Evolutionary conservation across 1,140 invertebrate species (phyloP).

Genomic region (Varroa destructor): DNA sequence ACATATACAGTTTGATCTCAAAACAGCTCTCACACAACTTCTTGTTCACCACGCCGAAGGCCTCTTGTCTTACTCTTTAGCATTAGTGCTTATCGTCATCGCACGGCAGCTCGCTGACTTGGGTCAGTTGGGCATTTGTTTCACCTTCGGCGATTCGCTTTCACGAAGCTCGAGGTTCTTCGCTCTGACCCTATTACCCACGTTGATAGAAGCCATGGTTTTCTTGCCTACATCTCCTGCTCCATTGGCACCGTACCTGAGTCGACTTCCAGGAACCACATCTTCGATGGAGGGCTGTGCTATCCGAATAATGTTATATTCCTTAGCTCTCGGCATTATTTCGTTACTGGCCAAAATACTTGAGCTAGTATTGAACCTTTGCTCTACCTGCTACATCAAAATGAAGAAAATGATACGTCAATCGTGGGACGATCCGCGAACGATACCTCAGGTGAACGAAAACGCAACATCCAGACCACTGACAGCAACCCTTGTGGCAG

Average conservation of each 20-base stretch:
- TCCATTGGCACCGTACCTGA: constrained; percentile 10
- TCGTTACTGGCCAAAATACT: constrained; percentile 14
- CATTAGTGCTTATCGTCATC: constrained; percentile 7
- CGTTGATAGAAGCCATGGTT: not conserved
- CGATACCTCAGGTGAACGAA: constrained; percentile 1
- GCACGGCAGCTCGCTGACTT: constrained; percentile 6
- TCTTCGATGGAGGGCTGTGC: not conserved
- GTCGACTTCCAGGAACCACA: not conserved
- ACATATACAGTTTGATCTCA: not conserved
- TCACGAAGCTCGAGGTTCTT: not conserved
- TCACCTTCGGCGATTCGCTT: constrained; percentile 7
- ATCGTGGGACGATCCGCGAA: constrained; percentile 9
- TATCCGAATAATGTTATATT: not conserved
- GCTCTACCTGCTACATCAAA: not conserved
- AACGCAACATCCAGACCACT: not conserved
- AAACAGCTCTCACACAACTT: not conserved
- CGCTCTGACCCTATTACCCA: not conserved
- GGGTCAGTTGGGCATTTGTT: not conserved
- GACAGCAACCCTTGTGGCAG: not conserved
- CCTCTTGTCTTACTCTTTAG: constrained; percentile 5
- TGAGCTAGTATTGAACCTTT: not conserved
- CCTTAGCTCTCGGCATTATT: constrained; percentile 3
- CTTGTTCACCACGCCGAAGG: constrained; percentile 11
- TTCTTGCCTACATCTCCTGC: not conserved
- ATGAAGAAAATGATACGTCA: constrained; percentile 12